A percentile compares a stretch with the other conserved stretches of the same genome.
These are phyloP conservation scores for Lates japonicus DNA, from an alignment of 2,797 vertebrate genomes.

Conservation along the genomic window DNA sequence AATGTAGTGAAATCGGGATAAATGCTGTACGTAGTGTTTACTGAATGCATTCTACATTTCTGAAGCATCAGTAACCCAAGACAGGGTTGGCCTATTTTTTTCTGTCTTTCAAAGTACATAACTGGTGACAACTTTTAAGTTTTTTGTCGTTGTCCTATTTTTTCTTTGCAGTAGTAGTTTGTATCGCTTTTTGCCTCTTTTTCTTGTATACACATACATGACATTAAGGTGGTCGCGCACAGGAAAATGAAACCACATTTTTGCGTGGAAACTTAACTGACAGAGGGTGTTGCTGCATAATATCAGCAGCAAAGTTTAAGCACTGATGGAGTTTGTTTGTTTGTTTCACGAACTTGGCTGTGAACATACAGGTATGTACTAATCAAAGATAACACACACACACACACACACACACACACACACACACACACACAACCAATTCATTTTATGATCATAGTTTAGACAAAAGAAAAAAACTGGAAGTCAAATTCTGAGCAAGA, in stretches of 20 bases:
- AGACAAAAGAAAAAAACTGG: neutral
- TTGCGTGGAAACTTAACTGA: constrained; percentile 53
- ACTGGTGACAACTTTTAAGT: neutral
- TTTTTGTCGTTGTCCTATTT: constrained; percentile 27
- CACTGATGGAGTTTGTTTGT: constrained; percentile 5
- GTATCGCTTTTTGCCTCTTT: neutral
- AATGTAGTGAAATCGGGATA: neutral
- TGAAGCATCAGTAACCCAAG: neutral
- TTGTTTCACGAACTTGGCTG: constrained; percentile 41
- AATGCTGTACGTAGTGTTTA: neutral
- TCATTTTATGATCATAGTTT: neutral
- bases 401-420: no score
- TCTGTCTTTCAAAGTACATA: constrained; percentile 39
- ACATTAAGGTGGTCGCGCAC: constrained; percentile 51
- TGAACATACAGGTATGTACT: constrained; percentile 58
- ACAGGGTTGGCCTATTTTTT: neutral
- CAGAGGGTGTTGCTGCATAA: constrained; percentile 16
- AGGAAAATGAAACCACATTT: constrained; percentile 74
- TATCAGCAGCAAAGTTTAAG: neutral
- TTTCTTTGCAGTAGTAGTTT: constrained; percentile 73
- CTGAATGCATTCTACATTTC: neutral
- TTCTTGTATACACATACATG: neutral
- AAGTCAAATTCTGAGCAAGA: neutral
- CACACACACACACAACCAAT: neutral
- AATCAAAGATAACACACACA: neutral